Conservation (phyloP, 1,140 invertebrate genomes). For the Drosophila persimilis region DNA sequence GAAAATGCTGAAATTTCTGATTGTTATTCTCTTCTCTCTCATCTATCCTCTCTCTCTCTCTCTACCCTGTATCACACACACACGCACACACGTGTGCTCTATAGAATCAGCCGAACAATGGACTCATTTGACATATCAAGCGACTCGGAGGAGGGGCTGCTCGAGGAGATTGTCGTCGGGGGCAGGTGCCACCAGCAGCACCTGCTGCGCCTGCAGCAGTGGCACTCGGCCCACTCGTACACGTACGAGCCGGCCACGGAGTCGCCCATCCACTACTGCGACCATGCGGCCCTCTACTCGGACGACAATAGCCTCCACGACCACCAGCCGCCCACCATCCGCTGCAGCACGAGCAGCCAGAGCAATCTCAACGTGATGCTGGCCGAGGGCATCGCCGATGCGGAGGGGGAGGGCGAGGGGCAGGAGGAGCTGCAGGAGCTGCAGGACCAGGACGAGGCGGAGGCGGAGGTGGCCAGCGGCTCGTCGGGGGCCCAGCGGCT, state of each 20-base stretch:
- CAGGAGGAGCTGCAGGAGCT: constrained; percentile 2
- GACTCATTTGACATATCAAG: constrained; percentile 83
- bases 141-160: constrained; percentile 80
- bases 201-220: constrained; percentile 63
- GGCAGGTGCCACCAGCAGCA: constrained; percentile 59
- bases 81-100: background rate
- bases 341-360: constrained; percentile 73
- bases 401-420: constrained; percentile 24
- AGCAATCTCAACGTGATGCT: constrained; percentile 73
- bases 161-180: constrained; percentile 81
- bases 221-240: constrained; percentile 54
- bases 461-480: constrained; percentile 61
- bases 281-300: constrained; percentile 67
- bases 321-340: constrained; percentile 58
- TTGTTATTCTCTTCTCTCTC: constrained; percentile 35
- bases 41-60: background rate
- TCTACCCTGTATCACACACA: background rate
- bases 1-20: constrained; percentile 35
- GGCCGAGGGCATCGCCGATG: constrained; percentile 32
- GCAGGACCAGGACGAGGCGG: constrained; percentile 11
- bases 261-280: constrained; percentile 78
- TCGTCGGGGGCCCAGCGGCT: constrained; percentile 48
- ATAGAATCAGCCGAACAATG: constrained; percentile 81
- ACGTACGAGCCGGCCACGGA: constrained; percentile 56
- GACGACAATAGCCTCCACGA: constrained; percentile 70